A percentile compares a stretch with the other conserved stretches of the same genome.
Evolutionary conservation across 2,113 vertebrate genomes (phyloP).

Genomic region (Oceanites oceanicus): DNA sequence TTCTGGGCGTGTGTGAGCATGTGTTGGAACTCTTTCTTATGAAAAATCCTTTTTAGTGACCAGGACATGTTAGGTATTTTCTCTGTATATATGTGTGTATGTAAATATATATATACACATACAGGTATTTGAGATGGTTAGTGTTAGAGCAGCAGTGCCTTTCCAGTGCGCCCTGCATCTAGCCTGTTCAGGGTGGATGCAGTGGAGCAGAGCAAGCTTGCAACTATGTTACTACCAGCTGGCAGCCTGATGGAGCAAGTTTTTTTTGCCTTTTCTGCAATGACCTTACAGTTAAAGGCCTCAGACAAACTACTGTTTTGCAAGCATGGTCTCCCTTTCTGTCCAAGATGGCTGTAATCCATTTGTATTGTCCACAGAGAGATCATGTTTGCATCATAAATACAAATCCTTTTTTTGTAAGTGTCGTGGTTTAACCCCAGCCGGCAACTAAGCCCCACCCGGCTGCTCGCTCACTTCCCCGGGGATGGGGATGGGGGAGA

Average conservation of each 20-base stretch:
- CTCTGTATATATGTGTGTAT: accelerated
- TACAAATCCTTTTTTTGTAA: neutral
- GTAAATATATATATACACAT: neutral
- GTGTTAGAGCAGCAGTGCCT: neutral
- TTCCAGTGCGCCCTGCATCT: neutral
- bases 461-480: no score
- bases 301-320: neutral
- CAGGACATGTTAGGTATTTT: neutral
- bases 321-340: neutral
- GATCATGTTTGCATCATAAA: neutral
- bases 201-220: neutral
- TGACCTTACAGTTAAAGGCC: neutral
- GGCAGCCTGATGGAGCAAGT: neutral
- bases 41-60: neutral
- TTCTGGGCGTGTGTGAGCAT: neutral
- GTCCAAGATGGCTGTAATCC: neutral
- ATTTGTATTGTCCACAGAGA: neutral
- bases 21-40: neutral
- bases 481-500: no score
- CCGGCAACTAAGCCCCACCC: no score
- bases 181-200: neutral
- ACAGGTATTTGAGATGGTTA: neutral
- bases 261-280: neutral
- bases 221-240: neutral
- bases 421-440: no score